Conservation (phyloP, 2,797 vertebrate genomes). For the Chelonia mydas region DNA sequence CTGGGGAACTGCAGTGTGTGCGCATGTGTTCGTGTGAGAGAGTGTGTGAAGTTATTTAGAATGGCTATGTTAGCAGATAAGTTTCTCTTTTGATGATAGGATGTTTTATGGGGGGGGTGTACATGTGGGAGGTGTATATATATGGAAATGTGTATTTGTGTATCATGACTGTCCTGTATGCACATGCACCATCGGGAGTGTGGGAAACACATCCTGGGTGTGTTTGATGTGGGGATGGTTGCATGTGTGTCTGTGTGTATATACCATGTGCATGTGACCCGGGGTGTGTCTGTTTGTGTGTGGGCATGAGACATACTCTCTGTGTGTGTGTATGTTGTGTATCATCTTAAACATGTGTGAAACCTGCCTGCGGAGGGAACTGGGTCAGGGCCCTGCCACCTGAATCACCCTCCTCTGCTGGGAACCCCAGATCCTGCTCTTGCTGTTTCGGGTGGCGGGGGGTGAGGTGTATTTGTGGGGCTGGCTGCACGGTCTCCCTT, state of each 20-base stretch:
- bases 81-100: no score
- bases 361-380: background rate
- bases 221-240: no score
- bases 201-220: no score
- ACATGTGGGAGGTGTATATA: no score
- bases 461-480: background rate
- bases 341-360: no score
- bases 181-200: no score
- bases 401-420: background rate
- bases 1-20: background rate
- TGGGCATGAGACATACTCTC: background rate
- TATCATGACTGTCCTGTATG: no score
- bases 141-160: no score
- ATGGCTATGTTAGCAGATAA: background rate
- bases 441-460: no score
- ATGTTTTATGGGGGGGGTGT: no score
- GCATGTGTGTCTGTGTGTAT: constrained; percentile 2
- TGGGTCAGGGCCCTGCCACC: no score
- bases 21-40: background rate
- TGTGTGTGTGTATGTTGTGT: background rate
- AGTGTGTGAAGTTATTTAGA: background rate
- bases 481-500: background rate
- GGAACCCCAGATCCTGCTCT: no score
- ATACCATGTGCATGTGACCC: background rate
- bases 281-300: background rate